Evolutionary conservation across 2,113 vertebrate species (phyloP).

Genomic region (Laticauda colubrina): DNA sequence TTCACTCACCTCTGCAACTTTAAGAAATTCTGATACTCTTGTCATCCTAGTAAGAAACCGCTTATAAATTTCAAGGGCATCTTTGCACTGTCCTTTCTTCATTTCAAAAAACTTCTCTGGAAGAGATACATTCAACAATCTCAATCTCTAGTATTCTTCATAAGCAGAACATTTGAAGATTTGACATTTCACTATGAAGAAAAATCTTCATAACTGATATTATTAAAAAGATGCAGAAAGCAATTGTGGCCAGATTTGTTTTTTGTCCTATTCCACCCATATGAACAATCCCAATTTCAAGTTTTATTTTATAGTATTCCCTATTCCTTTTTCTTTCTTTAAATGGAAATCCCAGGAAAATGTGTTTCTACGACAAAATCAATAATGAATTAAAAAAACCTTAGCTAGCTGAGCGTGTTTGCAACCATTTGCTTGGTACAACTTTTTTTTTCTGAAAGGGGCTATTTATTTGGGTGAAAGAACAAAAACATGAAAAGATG

Average conservation of each 20-base stretch:
- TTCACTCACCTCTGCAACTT: constrained; percentile 91
- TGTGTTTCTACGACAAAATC: not conserved
- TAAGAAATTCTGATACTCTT: constrained; percentile 96
- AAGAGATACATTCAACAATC: constrained; percentile 39
- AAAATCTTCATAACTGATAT: not conserved
- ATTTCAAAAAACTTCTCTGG: constrained; percentile 99
- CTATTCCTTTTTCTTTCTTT: not conserved
- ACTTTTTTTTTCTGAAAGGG: not conserved
- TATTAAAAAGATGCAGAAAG: not conserved
- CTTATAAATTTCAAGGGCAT: constrained; percentile 98
- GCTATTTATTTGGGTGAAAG: not conserved
- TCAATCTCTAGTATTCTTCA: not conserved
- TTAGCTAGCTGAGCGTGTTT: not conserved
- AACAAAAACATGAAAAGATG: not conserved
- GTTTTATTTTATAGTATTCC: not conserved
- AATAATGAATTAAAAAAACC: not conserved
- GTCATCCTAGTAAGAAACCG: constrained; percentile 97
- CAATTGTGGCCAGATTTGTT: not conserved
- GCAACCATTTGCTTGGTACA: not conserved
- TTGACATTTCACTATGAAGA: not conserved
- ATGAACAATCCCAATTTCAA: not conserved
- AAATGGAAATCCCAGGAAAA: not conserved
- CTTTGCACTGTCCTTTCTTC: constrained; percentile 99
- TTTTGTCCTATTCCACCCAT: not conserved
- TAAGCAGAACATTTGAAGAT: not conserved